Evolutionary conservation across 2,113 vertebrate species (phyloP), one percentile per base, ranked within the genome.

Genomic region (Furnarius figulus): DNA sequence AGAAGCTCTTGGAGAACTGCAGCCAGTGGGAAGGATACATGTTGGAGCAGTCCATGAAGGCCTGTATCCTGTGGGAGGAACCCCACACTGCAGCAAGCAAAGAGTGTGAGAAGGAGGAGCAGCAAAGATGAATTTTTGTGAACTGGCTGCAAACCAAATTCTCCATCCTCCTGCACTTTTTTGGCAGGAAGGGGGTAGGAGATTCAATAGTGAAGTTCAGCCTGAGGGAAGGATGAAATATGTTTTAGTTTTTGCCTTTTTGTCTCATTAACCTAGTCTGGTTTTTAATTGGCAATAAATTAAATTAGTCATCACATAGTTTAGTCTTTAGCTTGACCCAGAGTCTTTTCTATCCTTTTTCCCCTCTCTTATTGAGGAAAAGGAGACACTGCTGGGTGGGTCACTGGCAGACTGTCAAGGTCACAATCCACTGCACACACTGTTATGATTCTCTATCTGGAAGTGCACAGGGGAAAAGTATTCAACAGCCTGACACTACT

Each of bases 31-130:
- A 61, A 37, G 10, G 25, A 67, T 16, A 15, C 2, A 14, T 0
- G 1, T 2, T 49, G 31, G 35, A 80, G 6, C 35, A 62, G 14
- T n/a, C 62, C 2, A 2, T 42, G 22, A 68, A 59, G 37, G 42
- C n/a, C 27, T 73, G 19, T 40, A n/a, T 67, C 20, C 27, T 5
- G 3, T 33, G 31, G 22, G 13, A 77, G 3, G 24, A 7, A 77
- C 5, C 3, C 17, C 12, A 7, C 5, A 19, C 9, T 67, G 65
- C 58, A 73, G 15, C 9, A 28, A 18, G 23, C 3, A 5, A 72
- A 63, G 28, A 40, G 15, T 1, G 2, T 14, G n/a, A 50, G 49
- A 12, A 81, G 12, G 22, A 78, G 0, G 2, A 83, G 17, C 1
- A 11, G 8, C 21, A 86, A 46, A 40, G 19, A 59, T 3, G 2